Evolutionary conservation across 2,888 invertebrate genomes (phyloP).

Genomic region (Pasiphila rectangulata): DNA sequence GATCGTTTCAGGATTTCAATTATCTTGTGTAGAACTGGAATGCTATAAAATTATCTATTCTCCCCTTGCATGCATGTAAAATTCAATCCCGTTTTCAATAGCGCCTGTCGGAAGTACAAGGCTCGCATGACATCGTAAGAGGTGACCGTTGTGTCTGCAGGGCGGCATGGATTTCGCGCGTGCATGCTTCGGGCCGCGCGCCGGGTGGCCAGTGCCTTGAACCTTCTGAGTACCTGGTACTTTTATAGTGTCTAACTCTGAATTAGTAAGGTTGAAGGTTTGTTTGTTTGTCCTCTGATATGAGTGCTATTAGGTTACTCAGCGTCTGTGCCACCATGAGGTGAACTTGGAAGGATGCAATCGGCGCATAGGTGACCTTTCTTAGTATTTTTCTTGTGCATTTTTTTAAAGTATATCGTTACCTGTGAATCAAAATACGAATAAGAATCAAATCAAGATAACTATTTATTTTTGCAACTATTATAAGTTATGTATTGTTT

Average conservation of each 20-base stretch:
- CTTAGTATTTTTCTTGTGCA: too few species aligned
- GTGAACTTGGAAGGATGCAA: too few species aligned
- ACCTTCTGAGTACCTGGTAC: slow-evolving; percentile 7
- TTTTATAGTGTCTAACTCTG: neutral
- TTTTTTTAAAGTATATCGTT: too few species aligned
- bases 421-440: too few species aligned
- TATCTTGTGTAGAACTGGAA: too few species aligned
- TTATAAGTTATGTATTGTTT: neutral
- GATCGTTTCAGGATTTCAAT: too few species aligned
- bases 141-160: slow-evolving; percentile 50
- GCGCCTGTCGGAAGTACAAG: slow-evolving; percentile 39
- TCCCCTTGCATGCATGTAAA: neutral
- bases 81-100: slow-evolving; percentile 16
- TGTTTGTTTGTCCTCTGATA: neutral
- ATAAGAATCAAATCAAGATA: too few species aligned
- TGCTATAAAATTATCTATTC: too few species aligned
- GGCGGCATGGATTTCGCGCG: slow-evolving; percentile 42
- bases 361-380: too few species aligned
- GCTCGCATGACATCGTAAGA: slow-evolving; percentile 45
- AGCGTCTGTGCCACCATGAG: too few species aligned
- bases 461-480: too few species aligned
- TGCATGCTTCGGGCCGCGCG: slow-evolving; percentile 62
- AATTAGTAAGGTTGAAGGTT: neutral
- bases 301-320: neutral
- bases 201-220: slow-evolving; percentile 58